These are phyloP conservation scores for Vespertilio murinus DNA, from an alignment of 2,797 vertebrate species.

Conservation along the genomic window DNA sequence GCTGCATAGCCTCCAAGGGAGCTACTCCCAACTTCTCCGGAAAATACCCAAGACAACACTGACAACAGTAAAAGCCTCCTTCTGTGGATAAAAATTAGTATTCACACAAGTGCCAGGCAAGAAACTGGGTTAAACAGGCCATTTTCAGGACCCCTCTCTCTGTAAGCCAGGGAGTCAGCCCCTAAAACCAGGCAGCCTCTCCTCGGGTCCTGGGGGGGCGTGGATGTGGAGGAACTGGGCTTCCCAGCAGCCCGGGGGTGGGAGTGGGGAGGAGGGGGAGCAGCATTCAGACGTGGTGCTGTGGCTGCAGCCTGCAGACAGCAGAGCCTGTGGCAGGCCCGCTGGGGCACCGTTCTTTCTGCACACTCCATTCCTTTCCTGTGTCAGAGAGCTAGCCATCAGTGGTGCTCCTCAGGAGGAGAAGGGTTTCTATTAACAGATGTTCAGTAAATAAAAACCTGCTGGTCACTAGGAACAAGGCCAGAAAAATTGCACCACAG, in stretches of 20 bases:
- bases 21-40: not conserved
- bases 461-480: not conserved
- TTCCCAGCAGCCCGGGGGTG: not conserved
- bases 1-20: not conserved
- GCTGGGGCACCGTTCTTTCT: not conserved
- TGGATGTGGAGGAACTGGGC: not conserved
- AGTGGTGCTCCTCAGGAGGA: not conserved
- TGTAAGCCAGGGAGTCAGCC: not conserved
- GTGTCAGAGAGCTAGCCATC: not conserved
- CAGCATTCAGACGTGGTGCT: too few relatives aligned
- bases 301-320: fast-evolving
- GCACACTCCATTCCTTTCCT: not conserved
- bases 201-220: fast-evolving
- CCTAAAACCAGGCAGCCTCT: not conserved
- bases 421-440: not conserved
- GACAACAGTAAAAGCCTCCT: not conserved
- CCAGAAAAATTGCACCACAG: not conserved
- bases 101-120: not conserved
- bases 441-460: not conserved
- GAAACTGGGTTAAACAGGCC: not conserved
- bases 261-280: fast-evolving
- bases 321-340: not conserved
- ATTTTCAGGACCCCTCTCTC: not conserved
- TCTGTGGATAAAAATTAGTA: not conserved
- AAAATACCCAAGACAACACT: not conserved